Evolutionary conservation across 2,113 vertebrate genomes (phyloP).

Genomic region (Paracanthobrama guichenoti): DNA sequence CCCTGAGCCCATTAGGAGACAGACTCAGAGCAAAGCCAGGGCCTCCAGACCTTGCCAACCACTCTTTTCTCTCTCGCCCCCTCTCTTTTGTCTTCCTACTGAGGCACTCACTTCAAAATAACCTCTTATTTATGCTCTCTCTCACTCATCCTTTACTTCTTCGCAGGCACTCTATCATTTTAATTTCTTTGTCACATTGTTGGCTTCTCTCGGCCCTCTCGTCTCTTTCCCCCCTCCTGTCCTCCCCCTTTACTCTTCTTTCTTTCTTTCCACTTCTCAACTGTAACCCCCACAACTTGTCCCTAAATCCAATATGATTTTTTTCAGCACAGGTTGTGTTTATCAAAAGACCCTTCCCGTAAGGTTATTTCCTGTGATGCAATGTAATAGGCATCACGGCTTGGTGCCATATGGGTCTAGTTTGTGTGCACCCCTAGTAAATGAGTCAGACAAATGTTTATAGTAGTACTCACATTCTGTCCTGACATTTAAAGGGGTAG

Average conservation of each 20-base stretch:
- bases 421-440: conserved; percentile 24
- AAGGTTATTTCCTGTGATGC: conserved; percentile 49
- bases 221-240: conserved; percentile 20
- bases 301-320: conserved; percentile 28
- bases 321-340: conserved; percentile 46
- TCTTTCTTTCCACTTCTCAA: not conserved
- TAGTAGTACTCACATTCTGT: conserved; percentile 4
- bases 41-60: conserved; percentile 45
- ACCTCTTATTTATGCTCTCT: conserved; percentile 54
- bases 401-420: conserved; percentile 46
- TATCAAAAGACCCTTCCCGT: conserved; percentile 46
- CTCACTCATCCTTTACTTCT: conserved; percentile 49
- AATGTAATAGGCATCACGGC: conserved; percentile 43
- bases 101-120: conserved; percentile 47
- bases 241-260: not conserved
- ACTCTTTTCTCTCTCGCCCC: conserved; percentile 23
- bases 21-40: conserved; percentile 48
- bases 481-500: not conserved
- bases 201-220: conserved; percentile 5
- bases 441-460: conserved; percentile 35
- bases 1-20: conserved; percentile 39
- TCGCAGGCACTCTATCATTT: conserved; percentile 43
- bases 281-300: not conserved
- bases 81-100: conserved; percentile 38
- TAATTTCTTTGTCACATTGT: conserved; percentile 47